phyloP scores from a whole-genome alignment of 2,797 vertebrate genomes.

The Lithobates sylvaticus region DNA sequence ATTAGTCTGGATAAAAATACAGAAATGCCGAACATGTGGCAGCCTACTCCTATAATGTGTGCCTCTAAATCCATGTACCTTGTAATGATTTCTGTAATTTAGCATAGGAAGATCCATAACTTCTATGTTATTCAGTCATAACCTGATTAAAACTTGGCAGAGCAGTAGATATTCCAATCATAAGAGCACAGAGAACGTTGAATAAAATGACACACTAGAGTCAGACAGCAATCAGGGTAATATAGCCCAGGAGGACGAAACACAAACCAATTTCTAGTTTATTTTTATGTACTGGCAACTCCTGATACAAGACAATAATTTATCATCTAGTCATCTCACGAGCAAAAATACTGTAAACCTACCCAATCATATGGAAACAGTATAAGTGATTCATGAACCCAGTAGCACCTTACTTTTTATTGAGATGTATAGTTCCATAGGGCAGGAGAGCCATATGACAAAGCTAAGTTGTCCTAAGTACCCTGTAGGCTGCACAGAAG shows the following conservation, averaged over 20 bases:
- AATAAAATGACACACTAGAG: constrained; percentile 52
- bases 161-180: constrained; percentile 47
- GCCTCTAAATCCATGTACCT: constrained; percentile 23
- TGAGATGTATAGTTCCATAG: background rate
- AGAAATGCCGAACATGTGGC: background rate
- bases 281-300: constrained; percentile 7
- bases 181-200: constrained; percentile 29
- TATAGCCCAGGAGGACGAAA: constrained; percentile 24
- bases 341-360: background rate
- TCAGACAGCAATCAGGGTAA: constrained; percentile 42
- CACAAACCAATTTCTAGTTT: constrained; percentile 32
- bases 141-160: constrained; percentile 58
- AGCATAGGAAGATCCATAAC: constrained; percentile 35
- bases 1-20: constrained; percentile 13
- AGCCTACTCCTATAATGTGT: background rate
- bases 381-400: background rate
- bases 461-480: background rate
- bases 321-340: background rate
- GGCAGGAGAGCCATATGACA: background rate
- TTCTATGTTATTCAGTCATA: constrained; percentile 35
- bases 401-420: background rate
- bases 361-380: background rate
- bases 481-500: no score
- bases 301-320: background rate
- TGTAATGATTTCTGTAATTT: constrained; percentile 32